These are phyloP conservation scores for Xerus inauris DNA, from an alignment of 2,113 vertebrate species.

Conservation along the genomic window DNA sequence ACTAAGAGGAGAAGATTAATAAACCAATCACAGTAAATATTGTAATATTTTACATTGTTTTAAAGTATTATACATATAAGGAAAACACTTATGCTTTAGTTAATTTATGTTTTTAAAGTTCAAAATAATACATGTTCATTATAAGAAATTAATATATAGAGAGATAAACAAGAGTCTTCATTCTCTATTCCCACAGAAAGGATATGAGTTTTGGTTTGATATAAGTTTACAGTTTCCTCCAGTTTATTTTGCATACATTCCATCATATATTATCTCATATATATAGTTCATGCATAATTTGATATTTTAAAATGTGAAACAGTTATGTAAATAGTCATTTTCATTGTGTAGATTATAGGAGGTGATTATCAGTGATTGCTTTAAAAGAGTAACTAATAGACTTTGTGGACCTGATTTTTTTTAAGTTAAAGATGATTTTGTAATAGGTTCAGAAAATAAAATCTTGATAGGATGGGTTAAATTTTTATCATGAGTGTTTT, in stretches of 20 bases:
- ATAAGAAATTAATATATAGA: neutral
- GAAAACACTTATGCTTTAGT: neutral
- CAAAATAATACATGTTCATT: neutral
- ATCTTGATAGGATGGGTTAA: neutral
- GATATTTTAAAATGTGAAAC: neutral
- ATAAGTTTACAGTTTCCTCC: neutral
- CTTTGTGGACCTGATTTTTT: neutral
- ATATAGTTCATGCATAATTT: neutral
- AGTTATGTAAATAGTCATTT: neutral
- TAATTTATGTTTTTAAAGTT: neutral
- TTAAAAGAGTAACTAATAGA: neutral
- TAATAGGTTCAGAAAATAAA: neutral
- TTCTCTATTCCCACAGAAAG: neutral
- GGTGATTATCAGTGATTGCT: constrained; percentile 2
- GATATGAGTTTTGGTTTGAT: neutral
- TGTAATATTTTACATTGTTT: neutral
- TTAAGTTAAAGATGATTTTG: constrained; percentile 33
- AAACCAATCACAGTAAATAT: neutral
- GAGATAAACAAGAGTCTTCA: neutral
- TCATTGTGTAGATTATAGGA: neutral
- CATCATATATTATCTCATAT: neutral
- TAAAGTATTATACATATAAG: neutral
- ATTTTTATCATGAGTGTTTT: neutral
- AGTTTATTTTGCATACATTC: neutral
- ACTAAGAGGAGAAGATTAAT: neutral